A percentile compares a stretch with the other conserved stretches of the same genome.
phyloP scores from a whole-genome alignment of 2,113 vertebrate species.

The Chaenogobius annularis region DNA sequence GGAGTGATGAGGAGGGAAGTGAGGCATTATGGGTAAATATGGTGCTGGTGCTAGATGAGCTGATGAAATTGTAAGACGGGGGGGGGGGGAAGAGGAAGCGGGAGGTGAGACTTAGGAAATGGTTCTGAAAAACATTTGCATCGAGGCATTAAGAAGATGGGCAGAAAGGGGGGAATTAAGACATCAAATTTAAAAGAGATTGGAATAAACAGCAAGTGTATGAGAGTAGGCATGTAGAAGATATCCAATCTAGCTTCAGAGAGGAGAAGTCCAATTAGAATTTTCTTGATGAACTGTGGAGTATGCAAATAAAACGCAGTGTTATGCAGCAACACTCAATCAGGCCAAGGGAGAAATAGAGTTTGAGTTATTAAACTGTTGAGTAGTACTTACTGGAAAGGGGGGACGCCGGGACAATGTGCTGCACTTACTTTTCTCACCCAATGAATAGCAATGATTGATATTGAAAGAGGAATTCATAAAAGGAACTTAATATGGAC shows the following conservation, averaged over 20 bases:
- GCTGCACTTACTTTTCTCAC: neutral
- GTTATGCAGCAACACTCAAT: too few relatives aligned
- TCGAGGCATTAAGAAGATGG: constrained; percentile 2
- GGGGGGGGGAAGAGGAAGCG: neutral
- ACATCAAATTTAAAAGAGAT: constrained; percentile 9
- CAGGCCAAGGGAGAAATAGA: too few relatives aligned
- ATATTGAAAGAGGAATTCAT: neutral
- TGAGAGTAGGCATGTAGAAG: neutral
- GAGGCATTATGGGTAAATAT: constrained; percentile 31
- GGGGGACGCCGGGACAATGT: neutral
- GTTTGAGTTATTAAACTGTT: neutral
- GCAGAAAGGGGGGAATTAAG: constrained; percentile 1
- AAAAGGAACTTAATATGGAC: too few relatives aligned
- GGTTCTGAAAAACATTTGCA: neutral
- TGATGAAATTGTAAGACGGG: constrained; percentile 18
- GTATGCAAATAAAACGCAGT: neutral
- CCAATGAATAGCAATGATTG: neutral
- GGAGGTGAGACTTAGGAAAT: neutral
- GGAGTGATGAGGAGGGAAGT: constrained; percentile 32
- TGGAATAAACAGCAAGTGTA: neutral
- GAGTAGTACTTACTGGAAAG: neutral
- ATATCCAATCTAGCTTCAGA: neutral
- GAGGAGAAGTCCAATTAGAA: too few relatives aligned
- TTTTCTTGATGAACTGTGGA: neutral
- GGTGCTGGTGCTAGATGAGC: constrained; percentile 12